Base-by-base conservation (phyloP, 2,797 vertebrate genomes). In the Sebastes trivittatus region DNA sequence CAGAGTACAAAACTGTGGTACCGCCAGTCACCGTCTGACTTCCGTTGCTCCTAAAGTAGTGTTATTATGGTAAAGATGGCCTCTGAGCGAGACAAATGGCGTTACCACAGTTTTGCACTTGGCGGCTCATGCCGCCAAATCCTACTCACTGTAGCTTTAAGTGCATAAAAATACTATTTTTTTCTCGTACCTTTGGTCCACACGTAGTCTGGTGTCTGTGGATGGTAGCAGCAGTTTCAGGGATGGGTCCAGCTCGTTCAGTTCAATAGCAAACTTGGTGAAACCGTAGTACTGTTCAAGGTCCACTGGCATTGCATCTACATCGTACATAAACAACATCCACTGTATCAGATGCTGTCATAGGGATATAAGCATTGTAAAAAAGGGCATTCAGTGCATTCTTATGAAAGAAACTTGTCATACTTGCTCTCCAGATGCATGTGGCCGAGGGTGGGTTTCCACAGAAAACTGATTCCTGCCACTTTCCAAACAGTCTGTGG, bases 401-500 rank as follows among this genome's bases (percentile, higher is more conserved):
- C n/a, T 25, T 22, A 52, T 49, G 13, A 70, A 36, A 55, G 34
- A 30, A 74, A 63, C 18, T 5, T 11, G 30, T 94, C 97, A 86
- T 91, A 99, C 98, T 97, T 77, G 97, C 95, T 97, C 97, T 98
- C 98, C 98, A 99, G 90, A 99, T 86, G 88, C 98, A 99, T 1
- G 94, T 95, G 64, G 98, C 94, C 3, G 97, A 96, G 7, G 97
- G 96, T 0, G 96, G 93, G 8, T 96, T 95, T 5, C 97, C 98
- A 11, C 95, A 97, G 92, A 97, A 99, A 83, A 99, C 93, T 22
- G 96, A 97, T 68, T 99, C 98, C 0, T 99, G 96, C 98, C 98
- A 99, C 85, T 98, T 99, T 29, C 98, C 98, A 83, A 98, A 99
- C 11, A 99, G 95, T 34, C 93, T 95, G 80, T 96, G 97, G 75